Conservation (phyloP, 2,797 vertebrate genomes). For the Sebastes glaucus region DNA sequence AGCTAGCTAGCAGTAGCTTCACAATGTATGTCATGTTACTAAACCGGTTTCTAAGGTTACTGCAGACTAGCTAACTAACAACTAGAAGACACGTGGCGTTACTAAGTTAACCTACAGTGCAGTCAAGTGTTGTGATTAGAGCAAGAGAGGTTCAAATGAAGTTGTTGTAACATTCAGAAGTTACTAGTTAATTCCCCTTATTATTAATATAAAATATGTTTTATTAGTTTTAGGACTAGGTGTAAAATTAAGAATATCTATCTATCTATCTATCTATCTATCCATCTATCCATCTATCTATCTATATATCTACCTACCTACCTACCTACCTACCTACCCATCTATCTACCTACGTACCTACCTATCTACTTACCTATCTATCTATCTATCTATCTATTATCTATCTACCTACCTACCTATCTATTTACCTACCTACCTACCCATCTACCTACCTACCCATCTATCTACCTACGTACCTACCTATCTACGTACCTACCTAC, state of each 20-base stretch:
- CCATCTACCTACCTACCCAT: fast-evolving
- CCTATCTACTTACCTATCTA: too few species aligned
- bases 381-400: too few species aligned
- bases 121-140: background rate
- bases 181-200: background rate
- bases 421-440: fast-evolving
- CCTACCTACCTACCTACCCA: fast-evolving
- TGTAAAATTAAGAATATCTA: background rate
- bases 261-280: too few species aligned
- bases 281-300: fast-evolving
- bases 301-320: too few species aligned
- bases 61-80: background rate
- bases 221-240: background rate
- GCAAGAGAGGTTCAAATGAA: background rate
- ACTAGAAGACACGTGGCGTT: background rate
- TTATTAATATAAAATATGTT: background rate
- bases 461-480: fast-evolving
- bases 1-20: constrained; percentile 18
- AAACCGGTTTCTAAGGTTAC: background rate
- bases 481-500: fast-evolving
- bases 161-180: background rate
- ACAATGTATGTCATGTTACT: background rate
- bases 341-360: too few species aligned
- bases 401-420: fast-evolving
- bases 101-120: background rate